Conservation (phyloP, 2,797 vertebrate genomes). For the Lepus oiostolus region DNA sequence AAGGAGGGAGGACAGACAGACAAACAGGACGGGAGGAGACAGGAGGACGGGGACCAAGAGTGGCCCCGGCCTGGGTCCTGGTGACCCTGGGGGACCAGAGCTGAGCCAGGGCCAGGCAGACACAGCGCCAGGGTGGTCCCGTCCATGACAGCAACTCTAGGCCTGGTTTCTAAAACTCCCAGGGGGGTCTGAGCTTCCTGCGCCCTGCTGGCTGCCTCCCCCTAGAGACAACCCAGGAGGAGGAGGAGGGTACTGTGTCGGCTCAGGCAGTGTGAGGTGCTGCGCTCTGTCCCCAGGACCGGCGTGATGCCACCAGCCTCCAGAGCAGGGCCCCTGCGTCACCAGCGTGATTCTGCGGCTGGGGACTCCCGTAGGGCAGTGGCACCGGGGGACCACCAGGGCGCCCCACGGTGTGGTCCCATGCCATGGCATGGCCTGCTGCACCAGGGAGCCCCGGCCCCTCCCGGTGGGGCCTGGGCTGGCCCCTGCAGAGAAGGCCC, state of each 20-base stretch:
- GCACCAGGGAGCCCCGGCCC: no score
- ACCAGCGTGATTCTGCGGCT: no score
- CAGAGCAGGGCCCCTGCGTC: not conserved
- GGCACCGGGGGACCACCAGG: no score
- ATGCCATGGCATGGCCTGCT: no score
- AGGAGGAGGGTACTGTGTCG: not conserved
- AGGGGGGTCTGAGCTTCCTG: not conserved
- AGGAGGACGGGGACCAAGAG: not conserved
- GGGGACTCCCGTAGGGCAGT: no score
- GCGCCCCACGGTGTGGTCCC: no score
- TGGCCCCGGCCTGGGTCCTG: not conserved
- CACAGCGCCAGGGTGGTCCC: not conserved
- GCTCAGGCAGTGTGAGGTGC: not conserved
- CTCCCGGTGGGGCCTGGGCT: no score
- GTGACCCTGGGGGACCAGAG: not conserved
- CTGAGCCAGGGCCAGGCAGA: not conserved
- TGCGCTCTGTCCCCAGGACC: not conserved
- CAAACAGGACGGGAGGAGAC: not conserved
- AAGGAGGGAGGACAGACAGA: not conserved
- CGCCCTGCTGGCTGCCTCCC: no score
- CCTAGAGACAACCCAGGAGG: fast-evolving
- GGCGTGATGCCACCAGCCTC: not conserved
- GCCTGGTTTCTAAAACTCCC: no score
- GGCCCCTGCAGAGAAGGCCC: no score
- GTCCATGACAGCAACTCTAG: no score